Percentiles rank a stretch among this genome's conserved stretches.
phyloP scores from a whole-genome alignment of 2,797 vertebrate genomes.

The Lepilemur ruficaudatus region DNA sequence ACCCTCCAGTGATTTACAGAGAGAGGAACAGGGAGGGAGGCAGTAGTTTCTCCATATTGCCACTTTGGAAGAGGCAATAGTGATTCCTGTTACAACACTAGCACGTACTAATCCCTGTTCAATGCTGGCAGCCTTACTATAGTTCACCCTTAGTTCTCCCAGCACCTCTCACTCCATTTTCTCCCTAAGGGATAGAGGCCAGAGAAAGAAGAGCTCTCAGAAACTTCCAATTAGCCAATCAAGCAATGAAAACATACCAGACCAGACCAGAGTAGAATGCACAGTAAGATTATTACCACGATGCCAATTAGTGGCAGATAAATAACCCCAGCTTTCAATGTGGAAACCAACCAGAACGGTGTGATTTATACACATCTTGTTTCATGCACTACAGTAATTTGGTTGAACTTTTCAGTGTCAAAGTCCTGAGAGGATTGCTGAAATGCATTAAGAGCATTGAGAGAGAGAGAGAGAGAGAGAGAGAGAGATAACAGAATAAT shows the following conservation, averaged over 20 bases:
- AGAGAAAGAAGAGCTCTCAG: neutral
- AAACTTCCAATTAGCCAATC: conserved; percentile 17
- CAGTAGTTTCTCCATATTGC: neutral
- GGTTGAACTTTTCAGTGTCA: neutral
- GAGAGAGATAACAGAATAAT: neutral
- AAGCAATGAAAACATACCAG: neutral
- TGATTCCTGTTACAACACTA: neutral
- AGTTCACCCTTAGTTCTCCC: neutral
- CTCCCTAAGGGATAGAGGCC: neutral
- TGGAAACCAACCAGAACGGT: neutral
- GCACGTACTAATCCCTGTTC: neutral
- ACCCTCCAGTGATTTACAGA: neutral
- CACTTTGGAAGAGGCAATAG: neutral
- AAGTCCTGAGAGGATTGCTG: neutral
- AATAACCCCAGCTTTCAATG: neutral
- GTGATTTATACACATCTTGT: neutral
- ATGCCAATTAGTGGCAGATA: neutral
- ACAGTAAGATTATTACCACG: neutral
- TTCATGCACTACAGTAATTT: neutral
- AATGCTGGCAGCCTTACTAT: neutral
- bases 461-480: neutral
- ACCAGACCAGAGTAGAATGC: neutral
- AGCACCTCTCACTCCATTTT: neutral
- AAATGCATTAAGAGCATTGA: neutral
- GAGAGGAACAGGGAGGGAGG: neutral